A percentile compares a stretch with the other conserved stretches of the same genome.
Evolutionary conservation across 2,888 invertebrate genomes (phyloP).

Genomic region (Exephanes ischioxanthus): DNA sequence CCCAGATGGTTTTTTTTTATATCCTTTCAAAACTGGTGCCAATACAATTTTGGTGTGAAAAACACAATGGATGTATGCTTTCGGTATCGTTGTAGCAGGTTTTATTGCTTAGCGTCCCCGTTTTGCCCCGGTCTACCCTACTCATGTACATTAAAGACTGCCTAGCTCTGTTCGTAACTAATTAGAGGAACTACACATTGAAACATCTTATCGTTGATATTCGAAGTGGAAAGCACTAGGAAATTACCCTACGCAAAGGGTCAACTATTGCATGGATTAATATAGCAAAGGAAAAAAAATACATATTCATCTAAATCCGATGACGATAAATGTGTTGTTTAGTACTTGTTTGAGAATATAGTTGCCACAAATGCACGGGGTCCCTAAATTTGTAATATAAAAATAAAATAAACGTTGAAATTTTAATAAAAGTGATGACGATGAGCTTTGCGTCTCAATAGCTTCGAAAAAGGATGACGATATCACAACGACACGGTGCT

Average conservation of each 20-base stretch:
- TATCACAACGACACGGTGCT: conserved; percentile 85
- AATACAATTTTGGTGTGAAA: too few relatives aligned
- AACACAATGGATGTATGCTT: too few relatives aligned
- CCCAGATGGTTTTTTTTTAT: too few relatives aligned
- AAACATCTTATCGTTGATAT: neutral
- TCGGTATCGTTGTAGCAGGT: too few relatives aligned
- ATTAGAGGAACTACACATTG: neutral
- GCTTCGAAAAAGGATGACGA: conserved; percentile 65
- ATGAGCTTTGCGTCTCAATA: neutral
- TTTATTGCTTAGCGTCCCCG: too few relatives aligned
- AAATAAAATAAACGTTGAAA: neutral
- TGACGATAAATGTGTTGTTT: neutral
- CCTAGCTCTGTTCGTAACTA: neutral
- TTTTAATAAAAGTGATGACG: neutral
- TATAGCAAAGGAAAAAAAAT: neutral
- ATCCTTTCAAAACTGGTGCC: too few relatives aligned
- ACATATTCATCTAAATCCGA: neutral
- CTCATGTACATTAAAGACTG: too few relatives aligned
- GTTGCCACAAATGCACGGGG: conserved; percentile 21
- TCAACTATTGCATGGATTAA: neutral
- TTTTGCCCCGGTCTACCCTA: too few relatives aligned
- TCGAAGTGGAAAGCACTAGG: neutral
- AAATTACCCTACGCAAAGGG: neutral
- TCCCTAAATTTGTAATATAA: neutral
- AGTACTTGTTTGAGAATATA: conserved; percentile 14